Percentiles rank a stretch among this genome's conserved stretches.
phyloP scores from a whole-genome alignment of 1,140 invertebrate species.

The Lordiphosa collinella region DNA sequence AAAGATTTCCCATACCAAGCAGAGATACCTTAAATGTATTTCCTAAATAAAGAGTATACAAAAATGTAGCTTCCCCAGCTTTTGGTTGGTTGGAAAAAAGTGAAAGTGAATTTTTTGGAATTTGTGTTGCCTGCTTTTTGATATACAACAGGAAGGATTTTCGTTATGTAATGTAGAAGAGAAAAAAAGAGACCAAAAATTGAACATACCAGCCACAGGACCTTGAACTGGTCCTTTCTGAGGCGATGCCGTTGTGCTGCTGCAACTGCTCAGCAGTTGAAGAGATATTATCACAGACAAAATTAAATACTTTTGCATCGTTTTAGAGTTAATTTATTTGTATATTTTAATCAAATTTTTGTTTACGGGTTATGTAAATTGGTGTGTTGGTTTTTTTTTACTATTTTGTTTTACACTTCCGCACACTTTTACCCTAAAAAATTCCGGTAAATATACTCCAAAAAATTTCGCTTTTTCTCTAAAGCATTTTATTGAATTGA shows the following conservation, averaged over 20 bases:
- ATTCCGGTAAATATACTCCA: conserved; percentile 29
- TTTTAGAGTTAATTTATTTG: conserved; percentile 16
- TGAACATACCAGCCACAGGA: conserved; percentile 57
- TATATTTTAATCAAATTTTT: conserved; percentile 16
- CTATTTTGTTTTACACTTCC: conserved; percentile 35
- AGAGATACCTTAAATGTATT: neutral
- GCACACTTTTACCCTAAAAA: conserved; percentile 47
- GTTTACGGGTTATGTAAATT: conserved; percentile 19
- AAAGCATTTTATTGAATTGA: conserved; percentile 30
- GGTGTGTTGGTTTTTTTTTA: conserved; percentile 16
- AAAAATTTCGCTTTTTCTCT: conserved; percentile 43
- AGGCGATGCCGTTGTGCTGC: conserved; percentile 51
- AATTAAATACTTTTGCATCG: conserved; percentile 70
- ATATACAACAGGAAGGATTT: conserved; percentile 14
- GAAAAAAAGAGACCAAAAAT: neutral
- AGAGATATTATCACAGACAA: conserved; percentile 73
- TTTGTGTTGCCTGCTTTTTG: neutral
- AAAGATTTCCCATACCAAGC: neutral
- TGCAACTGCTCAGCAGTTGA: conserved; percentile 59
- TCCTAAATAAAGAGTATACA: conserved; percentile 8
- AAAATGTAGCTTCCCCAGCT: conserved; percentile 4
- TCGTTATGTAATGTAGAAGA: conserved; percentile 1
- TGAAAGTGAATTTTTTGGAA: conserved; percentile 51
- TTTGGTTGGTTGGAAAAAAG: conserved; percentile 33
- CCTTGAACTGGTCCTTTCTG: conserved; percentile 45